Conservation (phyloP, 2,797 vertebrate genomes). For the Spea hammondii region DNA sequence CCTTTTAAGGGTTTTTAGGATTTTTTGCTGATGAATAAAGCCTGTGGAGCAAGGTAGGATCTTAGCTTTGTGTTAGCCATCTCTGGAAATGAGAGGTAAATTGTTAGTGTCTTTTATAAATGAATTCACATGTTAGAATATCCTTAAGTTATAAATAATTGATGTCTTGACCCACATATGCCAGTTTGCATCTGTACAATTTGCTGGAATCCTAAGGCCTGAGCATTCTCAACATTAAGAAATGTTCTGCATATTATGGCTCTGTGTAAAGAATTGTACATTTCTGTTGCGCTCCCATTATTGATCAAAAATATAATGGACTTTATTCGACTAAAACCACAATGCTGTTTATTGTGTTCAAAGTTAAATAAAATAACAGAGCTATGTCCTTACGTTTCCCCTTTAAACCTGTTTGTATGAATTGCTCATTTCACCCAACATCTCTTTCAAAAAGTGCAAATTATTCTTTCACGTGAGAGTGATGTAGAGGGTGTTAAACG, state of each 20-base stretch:
- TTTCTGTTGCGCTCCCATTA: too few species aligned
- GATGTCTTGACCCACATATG: constrained; percentile 51
- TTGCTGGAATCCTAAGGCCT: constrained; percentile 22
- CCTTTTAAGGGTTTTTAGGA: background rate
- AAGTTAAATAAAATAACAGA: too few species aligned
- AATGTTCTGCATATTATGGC: background rate
- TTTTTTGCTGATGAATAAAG: too few species aligned
- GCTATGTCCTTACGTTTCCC: too few species aligned
- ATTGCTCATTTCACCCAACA: constrained; percentile 15
- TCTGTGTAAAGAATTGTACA: background rate
- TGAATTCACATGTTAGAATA: constrained; percentile 41
- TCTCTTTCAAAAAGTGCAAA: constrained; percentile 24
- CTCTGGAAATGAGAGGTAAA: constrained; percentile 21
- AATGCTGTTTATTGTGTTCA: too few species aligned
- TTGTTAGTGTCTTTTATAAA: constrained; percentile 27
- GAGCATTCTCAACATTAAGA: constrained; percentile 22
- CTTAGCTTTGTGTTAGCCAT: background rate
- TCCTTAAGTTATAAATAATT: constrained; percentile 41
- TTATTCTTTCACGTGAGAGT: constrained; percentile 21
- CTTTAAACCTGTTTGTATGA: background rate
- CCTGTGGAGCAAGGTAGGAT: background rate
- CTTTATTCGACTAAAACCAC: too few species aligned
- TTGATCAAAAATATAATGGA: too few species aligned
- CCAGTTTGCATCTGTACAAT: constrained; percentile 38
- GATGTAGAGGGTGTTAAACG: constrained; percentile 32